A percentile compares a stretch with the other conserved stretches of the same genome.
Conservation (phyloP, 2,797 vertebrate genomes). For the Luscinia luscinia region DNA sequence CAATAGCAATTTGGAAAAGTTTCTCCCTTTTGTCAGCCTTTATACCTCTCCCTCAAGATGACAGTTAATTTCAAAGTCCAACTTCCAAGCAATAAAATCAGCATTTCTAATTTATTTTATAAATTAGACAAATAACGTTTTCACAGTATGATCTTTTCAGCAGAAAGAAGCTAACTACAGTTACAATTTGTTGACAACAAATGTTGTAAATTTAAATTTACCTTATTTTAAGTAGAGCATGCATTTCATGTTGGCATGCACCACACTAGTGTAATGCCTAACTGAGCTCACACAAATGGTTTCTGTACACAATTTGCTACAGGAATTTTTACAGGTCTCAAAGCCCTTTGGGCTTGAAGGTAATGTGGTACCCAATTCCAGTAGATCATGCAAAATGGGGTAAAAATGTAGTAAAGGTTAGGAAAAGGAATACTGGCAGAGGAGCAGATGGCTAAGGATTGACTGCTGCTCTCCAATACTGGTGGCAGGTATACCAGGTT, state of each 20-base stretch:
- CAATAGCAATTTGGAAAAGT: not conserved
- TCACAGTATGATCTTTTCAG: not conserved
- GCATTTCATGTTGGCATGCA: not conserved
- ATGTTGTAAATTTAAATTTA: not conserved
- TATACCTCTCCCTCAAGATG: not conserved
- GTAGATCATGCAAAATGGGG: not conserved
- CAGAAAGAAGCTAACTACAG: not conserved
- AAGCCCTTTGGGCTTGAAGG: not conserved
- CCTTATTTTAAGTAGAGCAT: not conserved
- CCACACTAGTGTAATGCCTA: not conserved
- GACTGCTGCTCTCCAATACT: not conserved
- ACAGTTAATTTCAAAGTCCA: not conserved
- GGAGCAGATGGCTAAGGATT: not conserved
- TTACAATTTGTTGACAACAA: not conserved
- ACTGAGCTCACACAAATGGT: accelerated
- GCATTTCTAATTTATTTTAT: not conserved
- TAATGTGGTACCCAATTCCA: not conserved
- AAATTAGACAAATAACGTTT: not conserved
- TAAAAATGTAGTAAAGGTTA: not conserved
- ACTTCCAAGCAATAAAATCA: not conserved
- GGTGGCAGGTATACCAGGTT: not conserved
- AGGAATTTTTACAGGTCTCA: not conserved
- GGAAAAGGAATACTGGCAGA: not conserved
- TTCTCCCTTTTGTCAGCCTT: not conserved
- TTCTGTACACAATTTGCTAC: not conserved